phyloP scores from a whole-genome alignment of 2,888 invertebrate species.

The Biston stratarius region DNA sequence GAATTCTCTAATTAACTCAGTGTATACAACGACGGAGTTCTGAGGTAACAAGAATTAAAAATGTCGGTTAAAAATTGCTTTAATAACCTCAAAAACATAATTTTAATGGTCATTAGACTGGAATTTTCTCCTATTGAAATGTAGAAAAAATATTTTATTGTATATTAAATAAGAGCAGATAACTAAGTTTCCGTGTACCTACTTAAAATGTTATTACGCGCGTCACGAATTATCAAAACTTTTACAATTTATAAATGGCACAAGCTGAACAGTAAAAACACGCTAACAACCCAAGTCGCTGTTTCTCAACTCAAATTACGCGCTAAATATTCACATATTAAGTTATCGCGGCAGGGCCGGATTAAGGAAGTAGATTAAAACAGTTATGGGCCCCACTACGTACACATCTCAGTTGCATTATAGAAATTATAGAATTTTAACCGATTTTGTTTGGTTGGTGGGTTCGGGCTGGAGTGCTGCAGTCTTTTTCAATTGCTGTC shows the following conservation, averaged over 20 bases:
- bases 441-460: no score
- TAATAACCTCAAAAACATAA: no score
- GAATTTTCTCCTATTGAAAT: no score
- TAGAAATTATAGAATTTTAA: no score
- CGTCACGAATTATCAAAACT: slow-evolving; percentile 25
- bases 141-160: no score
- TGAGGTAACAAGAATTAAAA: no score
- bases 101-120: no score
- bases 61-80: no score
- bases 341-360: slow-evolving; percentile 22
- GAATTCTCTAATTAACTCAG: no score
- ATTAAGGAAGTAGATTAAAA: neutral
- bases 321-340: slow-evolving; percentile 45
- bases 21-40: no score
- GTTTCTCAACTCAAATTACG: slow-evolving; percentile 40
- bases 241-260: slow-evolving; percentile 21
- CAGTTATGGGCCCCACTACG: neutral
- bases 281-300: slow-evolving; percentile 38
- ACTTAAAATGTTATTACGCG: slow-evolving; percentile 1
- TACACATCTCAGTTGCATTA: neutral
- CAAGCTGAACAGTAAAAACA: slow-evolving; percentile 20
- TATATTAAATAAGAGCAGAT: neutral
- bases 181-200: neutral
- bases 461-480: no score
- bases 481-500: no score